Percentiles rank a stretch among this genome's conserved stretches.
Evolutionary conservation across 1,140 invertebrate species (phyloP).

Genomic region (Brachionus sp.): DNA sequence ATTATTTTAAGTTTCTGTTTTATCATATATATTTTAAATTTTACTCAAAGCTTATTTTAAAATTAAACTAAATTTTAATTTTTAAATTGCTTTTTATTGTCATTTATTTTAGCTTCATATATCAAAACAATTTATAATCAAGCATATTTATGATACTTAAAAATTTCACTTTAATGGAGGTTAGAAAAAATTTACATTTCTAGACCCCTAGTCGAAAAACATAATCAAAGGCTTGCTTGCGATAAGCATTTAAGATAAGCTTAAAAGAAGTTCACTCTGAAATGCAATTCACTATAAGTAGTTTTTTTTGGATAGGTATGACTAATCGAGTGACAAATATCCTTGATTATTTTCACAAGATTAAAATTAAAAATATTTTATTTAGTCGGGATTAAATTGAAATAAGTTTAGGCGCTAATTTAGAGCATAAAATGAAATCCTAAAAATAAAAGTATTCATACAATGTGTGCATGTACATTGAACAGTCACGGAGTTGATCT

Average conservation of each 20-base stretch:
- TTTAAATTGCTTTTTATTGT: too few relatives aligned
- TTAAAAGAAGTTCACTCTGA: not conserved
- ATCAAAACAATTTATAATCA: not conserved
- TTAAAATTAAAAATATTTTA: not conserved
- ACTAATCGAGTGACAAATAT: not conserved
- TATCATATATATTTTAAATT: too few relatives aligned
- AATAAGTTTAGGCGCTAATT: not conserved
- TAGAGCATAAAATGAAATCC: not conserved
- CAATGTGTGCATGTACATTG: not conserved
- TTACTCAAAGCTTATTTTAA: too few relatives aligned
- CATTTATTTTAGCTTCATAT: too few relatives aligned
- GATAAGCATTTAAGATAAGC: not conserved
- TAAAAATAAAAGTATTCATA: not conserved
- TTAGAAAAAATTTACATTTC: not conserved
- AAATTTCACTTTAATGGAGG: not conserved
- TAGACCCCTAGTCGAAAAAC: not conserved
- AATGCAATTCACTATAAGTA: not conserved
- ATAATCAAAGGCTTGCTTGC: not conserved
- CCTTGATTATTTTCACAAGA: not conserved
- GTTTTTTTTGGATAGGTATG: not conserved
- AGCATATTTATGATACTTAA: not conserved
- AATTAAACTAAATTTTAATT: too few relatives aligned
- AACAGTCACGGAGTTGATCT: not conserved
- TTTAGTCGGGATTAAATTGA: not conserved
- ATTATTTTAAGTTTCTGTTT: not conserved